Evolutionary conservation across 2,797 vertebrate genomes (phyloP).

Genomic region (Oreochromis grahami): DNA sequence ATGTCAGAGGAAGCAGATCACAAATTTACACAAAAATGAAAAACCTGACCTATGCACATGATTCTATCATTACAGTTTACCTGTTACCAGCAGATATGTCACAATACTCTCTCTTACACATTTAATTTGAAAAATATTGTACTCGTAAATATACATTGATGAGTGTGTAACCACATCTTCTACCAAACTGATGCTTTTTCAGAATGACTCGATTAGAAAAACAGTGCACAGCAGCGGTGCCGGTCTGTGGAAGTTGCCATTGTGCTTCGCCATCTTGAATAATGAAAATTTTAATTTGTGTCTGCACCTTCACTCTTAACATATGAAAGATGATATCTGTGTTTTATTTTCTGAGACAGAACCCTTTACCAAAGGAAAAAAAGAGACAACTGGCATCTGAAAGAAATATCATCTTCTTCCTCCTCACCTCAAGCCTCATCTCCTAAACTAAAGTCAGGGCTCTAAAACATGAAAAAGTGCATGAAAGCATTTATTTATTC

Average conservation of each 20-base stretch:
- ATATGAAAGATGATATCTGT: not conserved
- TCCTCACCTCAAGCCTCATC: not conserved
- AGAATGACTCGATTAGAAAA: not conserved
- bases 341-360: not conserved
- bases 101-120: not conserved
- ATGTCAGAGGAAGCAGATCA: not conserved
- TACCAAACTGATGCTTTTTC: not conserved
- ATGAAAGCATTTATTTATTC: not conserved
- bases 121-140: not conserved
- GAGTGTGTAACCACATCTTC: not conserved
- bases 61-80: not conserved
- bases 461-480: not conserved
- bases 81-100: not conserved
- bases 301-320: not conserved
- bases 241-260: not conserved
- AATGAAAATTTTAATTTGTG: not conserved
- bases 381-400: not conserved
- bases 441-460: not conserved
- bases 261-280: not conserved
- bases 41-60: not conserved
- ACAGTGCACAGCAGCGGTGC: not conserved
- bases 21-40: not conserved
- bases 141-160: not conserved
- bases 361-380: not conserved
- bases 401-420: not conserved